A percentile compares a stretch with the other conserved stretches of the same genome.
Conservation (phyloP, 2,113 vertebrate genomes). For the Larimichthys polyactis region DNA sequence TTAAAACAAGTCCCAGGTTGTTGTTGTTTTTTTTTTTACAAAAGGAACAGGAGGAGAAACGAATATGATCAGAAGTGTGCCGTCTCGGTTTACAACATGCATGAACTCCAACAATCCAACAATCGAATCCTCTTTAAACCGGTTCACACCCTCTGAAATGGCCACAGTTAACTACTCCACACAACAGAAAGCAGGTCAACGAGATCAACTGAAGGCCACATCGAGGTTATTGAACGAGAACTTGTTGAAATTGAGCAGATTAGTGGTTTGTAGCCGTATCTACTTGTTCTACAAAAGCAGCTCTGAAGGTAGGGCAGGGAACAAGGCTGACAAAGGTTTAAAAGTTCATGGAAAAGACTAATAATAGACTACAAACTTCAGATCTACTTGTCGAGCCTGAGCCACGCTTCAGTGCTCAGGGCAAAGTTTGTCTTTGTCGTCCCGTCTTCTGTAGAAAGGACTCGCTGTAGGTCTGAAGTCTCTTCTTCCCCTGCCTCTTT, state of each 20-base stretch:
- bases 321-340: constrained; percentile 75
- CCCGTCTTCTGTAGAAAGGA: constrained; percentile 6
- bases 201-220: constrained; percentile 76
- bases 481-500: constrained; percentile 58
- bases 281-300: constrained; percentile 74
- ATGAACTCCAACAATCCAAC: constrained; percentile 17
- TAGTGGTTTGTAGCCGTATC: constrained; percentile 52
- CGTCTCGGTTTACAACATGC: constrained; percentile 51
- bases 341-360: constrained; percentile 68
- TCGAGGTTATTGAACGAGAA: constrained; percentile 67
- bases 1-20: constrained; percentile 7
- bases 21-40: constrained; percentile 13
- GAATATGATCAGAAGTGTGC: constrained; percentile 9
- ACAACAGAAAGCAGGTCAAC: constrained; percentile 33
- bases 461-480: constrained; percentile 43
- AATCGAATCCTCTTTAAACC: constrained; percentile 24
- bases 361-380: constrained; percentile 63
- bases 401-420: constrained; percentile 31
- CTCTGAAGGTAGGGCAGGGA: constrained; percentile 71
- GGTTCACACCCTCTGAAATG: constrained; percentile 26
- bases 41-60: constrained; percentile 18
- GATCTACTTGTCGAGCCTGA: constrained; percentile 61
- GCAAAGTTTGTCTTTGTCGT: constrained; percentile 40
- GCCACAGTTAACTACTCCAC: constrained; percentile 46
- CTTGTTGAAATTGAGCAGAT: constrained; percentile 45